Base-by-base conservation (phyloP, 2,888 invertebrate species). In the Acrocera orbiculus region DNA sequence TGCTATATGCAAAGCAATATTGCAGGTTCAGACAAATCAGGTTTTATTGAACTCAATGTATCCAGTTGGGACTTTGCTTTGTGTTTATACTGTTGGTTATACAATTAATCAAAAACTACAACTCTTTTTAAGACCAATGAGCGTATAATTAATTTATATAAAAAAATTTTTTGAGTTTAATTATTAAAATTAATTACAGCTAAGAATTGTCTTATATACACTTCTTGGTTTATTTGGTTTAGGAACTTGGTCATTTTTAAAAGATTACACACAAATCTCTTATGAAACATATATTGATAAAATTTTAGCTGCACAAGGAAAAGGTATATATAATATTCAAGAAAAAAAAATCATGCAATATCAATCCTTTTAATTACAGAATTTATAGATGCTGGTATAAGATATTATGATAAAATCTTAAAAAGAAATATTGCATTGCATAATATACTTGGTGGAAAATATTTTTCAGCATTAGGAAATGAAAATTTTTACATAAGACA, bases 1-100 rank as follows among this genome's bases (percentile, higher is more conserved):
- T 63, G 83, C 76, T 2, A 70, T 87, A 16, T 82, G 81, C 36
- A 66, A 75, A 44, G 76, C 83, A 55, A 67, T 87, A 32, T 52
- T 76, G 36, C 68, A 71, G 58, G 53, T 69, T 3, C 64, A 70
- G 40, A 70, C 70, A 24, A 56, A 67, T 37, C 68, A 72, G 49
- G 54, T 73, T 3, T 53, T 70, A 2, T 49, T 68, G 28, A 71
- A 77, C 41, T 64, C 69, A 1, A 33, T 63, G 2, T 66, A 66
- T 45, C 66, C 70, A 32, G 56, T 65, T 31, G 30, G 58, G 1
- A 54, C 64, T 26, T 50, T 71, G 33, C 50, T 69, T 28, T 41
- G 60, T 27, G 60, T 65, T 3, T 76, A 73, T 48, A 58, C 62
- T 30, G 7, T 69, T 3, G 64, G 68, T 15, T 61, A 55, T 34